These are phyloP conservation scores for Zeus faber DNA, from an alignment of 2,113 vertebrate genomes.

Conservation along the genomic window DNA sequence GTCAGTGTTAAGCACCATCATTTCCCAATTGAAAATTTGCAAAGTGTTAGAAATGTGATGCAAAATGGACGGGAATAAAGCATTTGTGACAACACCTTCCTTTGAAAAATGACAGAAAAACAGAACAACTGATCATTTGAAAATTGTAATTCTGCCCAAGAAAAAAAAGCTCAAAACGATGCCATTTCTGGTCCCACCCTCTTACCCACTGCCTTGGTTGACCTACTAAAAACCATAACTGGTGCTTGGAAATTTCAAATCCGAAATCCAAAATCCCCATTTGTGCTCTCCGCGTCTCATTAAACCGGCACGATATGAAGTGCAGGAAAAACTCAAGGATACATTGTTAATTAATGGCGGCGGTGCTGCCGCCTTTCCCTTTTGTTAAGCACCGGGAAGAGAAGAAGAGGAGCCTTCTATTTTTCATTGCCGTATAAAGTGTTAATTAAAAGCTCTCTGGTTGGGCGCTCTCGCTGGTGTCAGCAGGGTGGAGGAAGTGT, in stretches of 20 bases:
- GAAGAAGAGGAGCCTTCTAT: slow-evolving; percentile 29
- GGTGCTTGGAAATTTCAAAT: too few relatives aligned
- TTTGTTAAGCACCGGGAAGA: slow-evolving; percentile 17
- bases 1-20: not conserved
- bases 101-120: too few relatives aligned
- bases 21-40: too few relatives aligned
- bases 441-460: slow-evolving; percentile 65
- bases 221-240: too few relatives aligned
- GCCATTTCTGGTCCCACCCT: not conserved
- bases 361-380: slow-evolving; percentile 35
- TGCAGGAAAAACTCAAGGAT: slow-evolving; percentile 17
- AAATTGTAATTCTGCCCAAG: not conserved
- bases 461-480: slow-evolving; percentile 41
- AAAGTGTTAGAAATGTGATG: too few relatives aligned
- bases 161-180: not conserved
- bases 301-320: slow-evolving; percentile 21
- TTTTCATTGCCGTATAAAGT: slow-evolving; percentile 43
- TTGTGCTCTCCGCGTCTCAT: slow-evolving; percentile 28
- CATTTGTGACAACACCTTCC: too few relatives aligned
- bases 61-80: too few relatives aligned
- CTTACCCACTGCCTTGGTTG: too few relatives aligned
- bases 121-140: not conserved
- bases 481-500: slow-evolving; percentile 52
- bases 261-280: too few relatives aligned
- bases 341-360: slow-evolving; percentile 29